Conservation (phyloP, 2,888 invertebrate genomes). For the Tachina lurida region DNA sequence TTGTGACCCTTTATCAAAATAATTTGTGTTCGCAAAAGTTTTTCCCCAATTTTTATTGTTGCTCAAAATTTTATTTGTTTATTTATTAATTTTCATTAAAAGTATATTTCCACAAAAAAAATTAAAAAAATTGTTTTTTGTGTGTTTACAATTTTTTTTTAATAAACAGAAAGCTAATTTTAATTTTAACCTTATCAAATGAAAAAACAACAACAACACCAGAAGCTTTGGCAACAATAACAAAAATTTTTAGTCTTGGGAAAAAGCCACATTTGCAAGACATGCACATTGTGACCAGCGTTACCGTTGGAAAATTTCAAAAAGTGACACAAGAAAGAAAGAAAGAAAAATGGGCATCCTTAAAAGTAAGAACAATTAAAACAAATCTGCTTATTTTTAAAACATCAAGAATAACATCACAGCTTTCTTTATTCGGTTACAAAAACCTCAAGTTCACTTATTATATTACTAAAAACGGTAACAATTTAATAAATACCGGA, state of each 20-base stretch:
- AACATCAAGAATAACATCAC: no score
- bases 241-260: slow-evolving; percentile 3
- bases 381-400: no score
- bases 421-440: no score
- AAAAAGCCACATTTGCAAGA: not conserved
- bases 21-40: not conserved
- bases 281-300: not conserved
- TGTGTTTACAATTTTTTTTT: not conserved
- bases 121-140: not conserved
- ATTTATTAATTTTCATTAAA: slow-evolving; percentile 3
- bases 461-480: no score
- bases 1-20: no score
- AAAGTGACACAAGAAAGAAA: no score
- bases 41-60: not conserved
- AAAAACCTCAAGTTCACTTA: no score
- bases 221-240: not conserved
- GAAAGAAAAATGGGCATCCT: no score
- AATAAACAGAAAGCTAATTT: slow-evolving; percentile 14
- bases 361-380: no score
- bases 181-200: slow-evolving; percentile 33
- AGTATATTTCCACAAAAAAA: slow-evolving; percentile 23
- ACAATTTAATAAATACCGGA: no score
- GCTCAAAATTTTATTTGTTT: no score
- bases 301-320: no score
- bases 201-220: slow-evolving; percentile 5